Base-by-base conservation (phyloP, 2,113 vertebrate genomes). In the Podarcis raffonei region DNA sequence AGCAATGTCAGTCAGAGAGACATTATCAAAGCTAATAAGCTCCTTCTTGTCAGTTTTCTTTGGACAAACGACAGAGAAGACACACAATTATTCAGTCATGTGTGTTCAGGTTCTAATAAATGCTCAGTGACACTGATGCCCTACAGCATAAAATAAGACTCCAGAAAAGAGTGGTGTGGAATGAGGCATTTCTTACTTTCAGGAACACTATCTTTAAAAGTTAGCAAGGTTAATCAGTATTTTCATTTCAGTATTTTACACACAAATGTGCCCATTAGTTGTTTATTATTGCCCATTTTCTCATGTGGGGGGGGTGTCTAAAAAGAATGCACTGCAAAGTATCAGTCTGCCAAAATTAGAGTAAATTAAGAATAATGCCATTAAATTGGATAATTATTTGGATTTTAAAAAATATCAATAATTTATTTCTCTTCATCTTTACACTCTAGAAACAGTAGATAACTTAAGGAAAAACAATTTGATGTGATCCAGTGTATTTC, bases 11-110 rank as follows among this genome's bases (percentile, higher is more conserved):
- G 53, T 59, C 85, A 66, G 84, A 48, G 72, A 88, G 78, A 59
- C 66, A 30, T 59, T 69, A 81, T 68, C 42, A 81, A 87, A 93
- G 90, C 30, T 32, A 92, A 79, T 85, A 86, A 88, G 30, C 62
- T 89, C 25, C 20, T 25, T 30, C 85, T 79, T 59, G 62, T 89
- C 37, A 22, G 77, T 89, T 90, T 77, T 16, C 48, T 80, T 85
- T 87, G 48, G 48, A 80, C 59, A 85, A 88, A 79, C 91, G 65
- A 22, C 4, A 90, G 82, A 79, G 74, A 88, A 62, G 81, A 90
- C 88, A 35, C 42, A 35, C 85, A 88, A 69, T 16, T 82, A 90
- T 71, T 53, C n/a, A 48, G n/a, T 91, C 80, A 48, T n/a, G 59
- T 75, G 48, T 75, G 48, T 76, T 77, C 91, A 79, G 2, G 84